Evolutionary conservation across 1,140 invertebrate species (phyloP), one percentile per base, ranked within the genome.

Genomic region (Condylostylus longicornis): DNA sequence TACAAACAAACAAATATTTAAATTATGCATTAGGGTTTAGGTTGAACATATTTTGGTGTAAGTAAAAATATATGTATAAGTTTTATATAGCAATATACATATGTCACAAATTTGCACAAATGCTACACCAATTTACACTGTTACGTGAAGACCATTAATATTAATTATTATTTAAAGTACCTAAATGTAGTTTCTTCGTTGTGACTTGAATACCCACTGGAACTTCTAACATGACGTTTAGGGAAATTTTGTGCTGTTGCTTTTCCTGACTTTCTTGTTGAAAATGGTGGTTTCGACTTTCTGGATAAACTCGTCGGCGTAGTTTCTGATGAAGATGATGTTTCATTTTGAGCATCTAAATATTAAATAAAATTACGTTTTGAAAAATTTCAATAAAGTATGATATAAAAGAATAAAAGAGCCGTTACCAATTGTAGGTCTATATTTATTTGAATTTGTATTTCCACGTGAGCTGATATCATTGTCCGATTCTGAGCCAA

Each of bases 151-250:
- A n/a, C n/a, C n/a, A n/a, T n/a, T n/a, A n/a, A n/a, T n/a, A n/a
- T n/a, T n/a, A n/a, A n/a, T n/a, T n/a, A n/a, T n/a, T n/a, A n/a
- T n/a, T n/a, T n/a, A n/a, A n/a, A n/a, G n/a, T 61, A 78, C 75
- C 74, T 77, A 67, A 82, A 82, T n/a, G 77, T 80, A 30, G 77
- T 81, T 61, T 81, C 79, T 56, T 81, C 78, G 48, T 78, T 80
- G 60, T 82, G 77, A 60, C 75, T 80, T 40, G 75, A 77, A 52
- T 81, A 81, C 7, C 76, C 77, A 55, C 73, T 77, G 50, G 74
- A 78, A 48, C 74, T 79, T 40, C 78, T 66, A 35, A 79, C 75
- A 47, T 78, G 74, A 12, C 75, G 53, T 50, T 76, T 71, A 36
- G 69, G 68, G 33, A 65, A 48, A 18, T 58, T 37, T 45, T 55